These are phyloP conservation scores for Lagopus leucura DNA, from an alignment of 2,113 vertebrate species.

Conservation along the genomic window DNA sequence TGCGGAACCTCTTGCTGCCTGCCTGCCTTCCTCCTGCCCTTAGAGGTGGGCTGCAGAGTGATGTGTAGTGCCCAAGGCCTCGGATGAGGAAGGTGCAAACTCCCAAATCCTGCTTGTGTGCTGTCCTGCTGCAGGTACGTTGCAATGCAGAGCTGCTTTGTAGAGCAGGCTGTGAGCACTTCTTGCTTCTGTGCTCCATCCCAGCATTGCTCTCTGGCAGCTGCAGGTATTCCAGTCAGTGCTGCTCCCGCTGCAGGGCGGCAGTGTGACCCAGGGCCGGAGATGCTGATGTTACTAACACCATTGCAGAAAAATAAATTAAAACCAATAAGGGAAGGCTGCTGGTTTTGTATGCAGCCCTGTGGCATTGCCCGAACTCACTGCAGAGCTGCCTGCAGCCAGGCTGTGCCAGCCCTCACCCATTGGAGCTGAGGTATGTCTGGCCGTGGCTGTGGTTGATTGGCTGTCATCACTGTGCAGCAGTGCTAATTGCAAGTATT, in stretches of 20 bases:
- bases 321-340: neutral
- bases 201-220: neutral
- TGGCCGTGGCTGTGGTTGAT: no score
- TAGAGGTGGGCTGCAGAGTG: neutral
- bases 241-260: neutral
- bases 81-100: neutral
- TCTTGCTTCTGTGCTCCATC: fast-evolving
- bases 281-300: neutral
- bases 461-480: neutral
- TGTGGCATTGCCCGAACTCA: no score
- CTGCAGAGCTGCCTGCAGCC: no score
- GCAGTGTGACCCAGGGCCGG: neutral
- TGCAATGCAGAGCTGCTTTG: neutral
- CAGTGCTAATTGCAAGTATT: neutral
- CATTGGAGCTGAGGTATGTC: no score
- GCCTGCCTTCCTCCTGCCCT: neutral
- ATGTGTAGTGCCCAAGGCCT: neutral
- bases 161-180: fast-evolving
- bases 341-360: no score
- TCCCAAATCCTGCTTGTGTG: neutral
- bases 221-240: neutral
- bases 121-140: no score
- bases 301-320: neutral
- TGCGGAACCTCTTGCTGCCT: no score
- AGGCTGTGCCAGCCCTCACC: no score